phyloP scores from a whole-genome alignment of 1,140 invertebrate species.

The Zophobas morio region DNA sequence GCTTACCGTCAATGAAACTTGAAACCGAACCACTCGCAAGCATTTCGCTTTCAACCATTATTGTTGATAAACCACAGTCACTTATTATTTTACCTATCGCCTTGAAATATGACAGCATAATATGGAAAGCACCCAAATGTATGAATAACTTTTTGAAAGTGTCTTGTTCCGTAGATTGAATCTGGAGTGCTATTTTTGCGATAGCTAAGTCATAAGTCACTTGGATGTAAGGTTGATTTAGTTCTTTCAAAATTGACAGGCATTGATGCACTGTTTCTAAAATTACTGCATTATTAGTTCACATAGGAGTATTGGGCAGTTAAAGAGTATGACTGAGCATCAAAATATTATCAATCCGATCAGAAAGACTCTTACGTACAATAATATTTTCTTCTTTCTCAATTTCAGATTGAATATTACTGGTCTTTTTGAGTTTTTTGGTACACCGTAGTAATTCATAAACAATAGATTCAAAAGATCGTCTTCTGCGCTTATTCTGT shows the following conservation, averaged over 20 bases:
- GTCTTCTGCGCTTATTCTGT: too few relatives aligned
- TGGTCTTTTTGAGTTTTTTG: too few relatives aligned
- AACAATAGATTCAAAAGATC: too few relatives aligned
- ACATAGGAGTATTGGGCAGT: too few relatives aligned
- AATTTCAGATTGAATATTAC: too few relatives aligned
- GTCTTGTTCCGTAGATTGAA: conserved; percentile 50
- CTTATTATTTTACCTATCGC: conserved; percentile 64
- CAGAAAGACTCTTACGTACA: too few relatives aligned
- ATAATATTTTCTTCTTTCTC: too few relatives aligned
- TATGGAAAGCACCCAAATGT: conserved; percentile 65
- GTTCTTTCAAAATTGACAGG: conserved; percentile 3
- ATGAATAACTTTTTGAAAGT: conserved; percentile 61
- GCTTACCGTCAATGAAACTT: neutral
- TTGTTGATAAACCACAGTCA: conserved; percentile 64
- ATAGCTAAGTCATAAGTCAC: conserved; percentile 39
- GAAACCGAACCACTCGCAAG: neutral
- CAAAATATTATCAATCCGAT: too few relatives aligned
- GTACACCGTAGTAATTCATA: too few relatives aligned
- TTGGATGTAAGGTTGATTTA: conserved; percentile 21
- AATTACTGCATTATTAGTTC: conserved; percentile 54
- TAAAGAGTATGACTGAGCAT: too few relatives aligned
- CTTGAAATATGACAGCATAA: conserved; percentile 66
- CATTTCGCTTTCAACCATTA: conserved; percentile 63
- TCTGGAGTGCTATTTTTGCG: conserved; percentile 43
- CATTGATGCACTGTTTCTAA: conserved; percentile 58